Evolutionary conservation across 2,888 invertebrate genomes (phyloP).

Genomic region (Tipula vernalis): DNA sequence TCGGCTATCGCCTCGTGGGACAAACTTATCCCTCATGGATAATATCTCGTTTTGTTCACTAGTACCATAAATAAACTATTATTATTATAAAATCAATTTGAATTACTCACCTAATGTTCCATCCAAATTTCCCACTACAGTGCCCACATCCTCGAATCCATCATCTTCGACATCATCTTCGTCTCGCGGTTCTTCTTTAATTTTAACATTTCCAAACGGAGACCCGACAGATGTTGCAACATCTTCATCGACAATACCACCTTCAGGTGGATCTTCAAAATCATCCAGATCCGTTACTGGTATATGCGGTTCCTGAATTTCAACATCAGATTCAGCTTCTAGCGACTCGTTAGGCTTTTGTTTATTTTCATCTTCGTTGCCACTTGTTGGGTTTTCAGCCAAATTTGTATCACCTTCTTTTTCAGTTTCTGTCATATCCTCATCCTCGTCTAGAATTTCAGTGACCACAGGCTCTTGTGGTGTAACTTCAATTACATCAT

Average conservation of each 20-base stretch:
- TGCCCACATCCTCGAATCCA: conserved; percentile 35
- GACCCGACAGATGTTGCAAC: conserved; percentile 23
- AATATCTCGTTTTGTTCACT: no score
- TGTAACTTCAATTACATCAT: conserved; percentile 55
- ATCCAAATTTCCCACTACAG: conserved; percentile 24
- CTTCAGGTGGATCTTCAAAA: conserved; percentile 28
- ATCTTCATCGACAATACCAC: conserved; percentile 17
- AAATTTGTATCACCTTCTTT: background rate
- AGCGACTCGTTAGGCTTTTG: background rate
- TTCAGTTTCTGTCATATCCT: conserved; percentile 36
- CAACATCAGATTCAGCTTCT: conserved; percentile 30
- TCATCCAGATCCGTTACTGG: conserved; percentile 35
- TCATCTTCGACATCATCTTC: conserved; percentile 34
- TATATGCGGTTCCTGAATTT: conserved; percentile 36
- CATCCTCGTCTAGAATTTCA: conserved; percentile 45
- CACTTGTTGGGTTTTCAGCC: background rate
- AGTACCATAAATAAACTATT: no score
- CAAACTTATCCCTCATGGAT: no score
- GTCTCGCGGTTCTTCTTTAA: conserved; percentile 60
- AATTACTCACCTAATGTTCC: background rate
- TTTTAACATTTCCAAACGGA: conserved; percentile 39
- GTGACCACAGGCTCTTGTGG: conserved; percentile 52
- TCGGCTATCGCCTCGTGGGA: no score
- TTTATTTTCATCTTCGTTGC: background rate
- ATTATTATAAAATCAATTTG: conserved; percentile 7